phyloP scores from a whole-genome alignment of 2,797 vertebrate species.

The Typhlichthys subterraneus region DNA sequence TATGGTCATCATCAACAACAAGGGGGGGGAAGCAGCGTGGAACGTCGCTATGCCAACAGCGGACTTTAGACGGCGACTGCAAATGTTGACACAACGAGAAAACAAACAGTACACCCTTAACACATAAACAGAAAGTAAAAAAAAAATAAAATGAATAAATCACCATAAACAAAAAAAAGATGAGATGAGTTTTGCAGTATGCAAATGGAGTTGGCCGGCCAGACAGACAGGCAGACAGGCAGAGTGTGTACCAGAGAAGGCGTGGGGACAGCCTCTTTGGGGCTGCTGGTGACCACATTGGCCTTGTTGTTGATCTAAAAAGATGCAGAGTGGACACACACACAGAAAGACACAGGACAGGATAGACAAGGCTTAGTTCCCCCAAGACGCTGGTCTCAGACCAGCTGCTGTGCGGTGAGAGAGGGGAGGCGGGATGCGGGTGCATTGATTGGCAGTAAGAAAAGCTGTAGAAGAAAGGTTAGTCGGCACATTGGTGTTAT shows the following conservation, averaged over 20 bases:
- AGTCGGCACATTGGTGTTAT: not conserved
- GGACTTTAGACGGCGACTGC: slow-evolving; percentile 8
- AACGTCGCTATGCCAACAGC: slow-evolving; percentile 11
- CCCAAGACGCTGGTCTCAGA: slow-evolving; percentile 7
- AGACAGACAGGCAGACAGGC: slow-evolving; percentile 42
- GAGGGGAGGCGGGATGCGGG: not conserved
- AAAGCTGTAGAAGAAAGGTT: slow-evolving; percentile 6
- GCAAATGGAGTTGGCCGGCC: not conserved
- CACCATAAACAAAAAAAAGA: not conserved
- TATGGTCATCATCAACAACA: slow-evolving; percentile 59
- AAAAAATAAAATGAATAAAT: not conserved
- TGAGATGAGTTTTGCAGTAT: not conserved
- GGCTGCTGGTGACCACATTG: slow-evolving; percentile 97
- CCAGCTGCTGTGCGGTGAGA: slow-evolving; percentile 41
- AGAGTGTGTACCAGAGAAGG: slow-evolving; percentile 92
- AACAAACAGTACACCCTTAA: not conserved
- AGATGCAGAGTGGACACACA: slow-evolving; percentile 79
- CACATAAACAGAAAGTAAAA: too few species aligned
- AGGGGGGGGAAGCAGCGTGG: slow-evolving; percentile 37
- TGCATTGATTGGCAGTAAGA: not conserved
- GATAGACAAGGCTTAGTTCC: slow-evolving; percentile 61
- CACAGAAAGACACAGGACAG: slow-evolving; percentile 38
- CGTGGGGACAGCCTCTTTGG: slow-evolving; percentile 92
- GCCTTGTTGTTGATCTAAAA: slow-evolving; percentile 99
- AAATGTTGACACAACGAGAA: not conserved